phyloP scores from a whole-genome alignment of 1,140 invertebrate genomes.

The Aleiodes sp. region DNA sequence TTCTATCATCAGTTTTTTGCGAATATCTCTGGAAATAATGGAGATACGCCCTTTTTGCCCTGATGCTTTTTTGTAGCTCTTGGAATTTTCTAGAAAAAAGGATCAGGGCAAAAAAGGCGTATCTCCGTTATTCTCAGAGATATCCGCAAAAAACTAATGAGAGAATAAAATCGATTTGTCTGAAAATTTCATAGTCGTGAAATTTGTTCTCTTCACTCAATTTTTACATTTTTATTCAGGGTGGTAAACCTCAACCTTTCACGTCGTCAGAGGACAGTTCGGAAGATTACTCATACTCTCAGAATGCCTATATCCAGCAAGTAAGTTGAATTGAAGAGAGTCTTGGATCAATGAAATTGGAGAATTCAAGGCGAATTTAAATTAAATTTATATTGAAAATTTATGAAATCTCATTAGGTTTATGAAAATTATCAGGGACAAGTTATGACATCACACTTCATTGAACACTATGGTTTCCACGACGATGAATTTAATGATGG shows the following conservation, averaged over 20 bases:
- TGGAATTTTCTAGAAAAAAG: no score
- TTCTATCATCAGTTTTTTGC: no score
- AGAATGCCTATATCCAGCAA: slow-evolving; percentile 69
- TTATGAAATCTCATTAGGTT: slow-evolving; percentile 56
- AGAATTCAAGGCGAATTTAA: neutral
- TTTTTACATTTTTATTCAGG: slow-evolving; percentile 41
- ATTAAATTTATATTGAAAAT: slow-evolving; percentile 19
- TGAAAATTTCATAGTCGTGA: no score
- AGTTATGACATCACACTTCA: slow-evolving; percentile 71
- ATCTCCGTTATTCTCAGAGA: no score
- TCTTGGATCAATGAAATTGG: no score
- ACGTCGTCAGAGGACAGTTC: slow-evolving; percentile 68
- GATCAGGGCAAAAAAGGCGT: no score
- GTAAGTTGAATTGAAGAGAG: slow-evolving; percentile 49
- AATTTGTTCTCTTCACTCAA: neutral
- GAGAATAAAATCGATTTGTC: no score
- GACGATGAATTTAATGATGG: slow-evolving; percentile 75
- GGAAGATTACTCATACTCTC: slow-evolving; percentile 67
- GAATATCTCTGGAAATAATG: no score
- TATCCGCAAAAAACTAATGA: neutral
- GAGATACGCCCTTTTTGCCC: no score
- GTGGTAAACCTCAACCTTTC: slow-evolving; percentile 44
- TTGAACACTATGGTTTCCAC: slow-evolving; percentile 73
- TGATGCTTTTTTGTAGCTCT: no score
- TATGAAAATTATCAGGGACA: slow-evolving; percentile 72